Conservation (phyloP, 1,140 invertebrate genomes). For the Leptinotarsa undecemlineata region DNA sequence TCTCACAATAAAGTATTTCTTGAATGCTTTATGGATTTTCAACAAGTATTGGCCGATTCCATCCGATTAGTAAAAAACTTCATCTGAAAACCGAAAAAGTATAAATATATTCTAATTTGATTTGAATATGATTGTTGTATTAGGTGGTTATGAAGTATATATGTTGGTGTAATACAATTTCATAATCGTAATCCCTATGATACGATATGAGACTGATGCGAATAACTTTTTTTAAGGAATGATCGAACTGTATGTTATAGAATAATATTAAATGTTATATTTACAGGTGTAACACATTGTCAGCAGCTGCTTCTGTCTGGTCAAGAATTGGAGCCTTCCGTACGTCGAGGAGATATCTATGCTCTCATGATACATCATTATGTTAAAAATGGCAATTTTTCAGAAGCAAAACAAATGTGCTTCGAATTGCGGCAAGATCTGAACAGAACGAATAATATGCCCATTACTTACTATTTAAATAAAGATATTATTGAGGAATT, state of each 20-base stretch:
- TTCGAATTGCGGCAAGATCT: constrained; percentile 50
- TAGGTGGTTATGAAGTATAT: too few species aligned
- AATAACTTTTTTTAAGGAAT: not conserved
- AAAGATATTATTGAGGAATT: constrained; percentile 51
- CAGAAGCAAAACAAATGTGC: constrained; percentile 49
- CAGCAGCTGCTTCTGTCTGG: constrained; percentile 60
- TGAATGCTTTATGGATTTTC: too few species aligned
- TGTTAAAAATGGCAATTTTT: constrained; percentile 54
- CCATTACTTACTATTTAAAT: constrained; percentile 53
- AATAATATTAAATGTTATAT: not conserved
- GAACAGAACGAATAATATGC: constrained; percentile 35
- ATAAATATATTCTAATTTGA: too few species aligned
- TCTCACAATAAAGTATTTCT: too few species aligned
- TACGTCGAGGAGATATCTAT: constrained; percentile 61
- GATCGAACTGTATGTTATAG: too few species aligned
- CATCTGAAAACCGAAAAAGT: too few species aligned
- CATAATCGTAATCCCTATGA: not conserved
- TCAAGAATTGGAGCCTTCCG: constrained; percentile 59
- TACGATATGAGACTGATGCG: not conserved
- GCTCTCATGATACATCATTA: constrained; percentile 60
- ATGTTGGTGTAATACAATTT: too few species aligned
- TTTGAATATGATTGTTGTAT: too few species aligned
- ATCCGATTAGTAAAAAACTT: too few species aligned
- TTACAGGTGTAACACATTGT: constrained; percentile 60
- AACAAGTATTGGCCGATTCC: too few species aligned